Base-by-base conservation (phyloP, 2,113 vertebrate species). In the Rhea americana region DNA sequence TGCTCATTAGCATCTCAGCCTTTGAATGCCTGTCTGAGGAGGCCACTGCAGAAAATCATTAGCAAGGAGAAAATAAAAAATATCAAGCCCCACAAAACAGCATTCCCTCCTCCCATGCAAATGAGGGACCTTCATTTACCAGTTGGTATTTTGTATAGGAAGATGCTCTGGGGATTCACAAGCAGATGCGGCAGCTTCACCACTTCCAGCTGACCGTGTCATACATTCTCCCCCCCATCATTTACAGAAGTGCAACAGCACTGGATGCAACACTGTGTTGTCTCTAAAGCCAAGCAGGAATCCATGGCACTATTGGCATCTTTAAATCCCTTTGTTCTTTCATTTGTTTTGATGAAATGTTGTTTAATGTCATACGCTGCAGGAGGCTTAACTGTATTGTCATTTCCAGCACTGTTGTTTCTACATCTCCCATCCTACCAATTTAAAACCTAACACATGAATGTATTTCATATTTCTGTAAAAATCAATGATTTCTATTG, bases 1-100 rank as follows among this genome's bases (percentile, higher is more conserved):
- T 85, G 51, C 55, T 90, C 56, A 88, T 90, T 90, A 90, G 51
- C 67, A 74, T 74, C 80, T 74, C 32, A 92, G 83, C 12, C 66
- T 65, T 93, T 77, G 45, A 73, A 82, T 25, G 35, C 20, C 20
- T 79, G 78, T 85, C 71, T 87, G 70, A 48, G n/a, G 30, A 84
- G 17, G 61, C 62, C 41, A 66, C 30, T 55, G 43, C 61, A 55
- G 28, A 68, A 63, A 48, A 70, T 55, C 32, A 47, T 87, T 84
- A 82, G 11, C 21, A 76, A 67, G 47, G 7, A 65, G 37, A 84
- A 91, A 89, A 89, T 18, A 62, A 67, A 89, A 67, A 67, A 32
- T 4, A 21, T 3, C 32, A 71, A 75, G 15, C 47, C 37, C 13
- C 16, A 4, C 24, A 82, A 51, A 90, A 43, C 58, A 81, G 48